Percentiles rank a stretch among this genome's conserved stretches.
phyloP scores from a whole-genome alignment of 2,797 vertebrate genomes.

The Myotis findleyi region DNA sequence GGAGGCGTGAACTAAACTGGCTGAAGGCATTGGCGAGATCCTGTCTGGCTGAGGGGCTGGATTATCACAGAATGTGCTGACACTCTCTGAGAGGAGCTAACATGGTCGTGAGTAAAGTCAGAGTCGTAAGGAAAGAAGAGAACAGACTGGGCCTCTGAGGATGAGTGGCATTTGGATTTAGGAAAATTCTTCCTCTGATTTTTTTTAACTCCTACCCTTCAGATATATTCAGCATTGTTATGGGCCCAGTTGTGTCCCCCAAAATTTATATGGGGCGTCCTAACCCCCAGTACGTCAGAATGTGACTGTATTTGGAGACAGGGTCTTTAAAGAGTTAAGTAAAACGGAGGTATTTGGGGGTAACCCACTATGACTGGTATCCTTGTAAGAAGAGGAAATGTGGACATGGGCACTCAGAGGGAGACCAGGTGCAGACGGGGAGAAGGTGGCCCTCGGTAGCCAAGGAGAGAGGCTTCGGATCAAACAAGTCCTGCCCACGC shows the following conservation, averaged over 20 bases:
- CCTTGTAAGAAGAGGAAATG: neutral
- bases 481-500: neutral
- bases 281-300: neutral
- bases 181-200: neutral
- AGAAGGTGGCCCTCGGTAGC: neutral
- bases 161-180: neutral
- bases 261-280: neutral
- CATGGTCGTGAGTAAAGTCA: neutral
- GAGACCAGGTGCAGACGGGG: neutral
- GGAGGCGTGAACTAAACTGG: neutral
- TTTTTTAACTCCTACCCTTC: neutral
- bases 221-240: neutral
- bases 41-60: neutral
- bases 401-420: neutral
- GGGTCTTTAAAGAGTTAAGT: neutral
- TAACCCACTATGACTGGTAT: neutral
- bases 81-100: accelerated
- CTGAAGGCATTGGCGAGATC: neutral
- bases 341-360: neutral
- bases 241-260: neutral
- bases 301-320: neutral
- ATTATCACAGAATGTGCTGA: neutral
- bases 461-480: neutral
- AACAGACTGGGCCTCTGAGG: neutral
- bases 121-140: neutral